phyloP scores from a whole-genome alignment of 2,888 invertebrate species.

The Dendrolimus pini region DNA sequence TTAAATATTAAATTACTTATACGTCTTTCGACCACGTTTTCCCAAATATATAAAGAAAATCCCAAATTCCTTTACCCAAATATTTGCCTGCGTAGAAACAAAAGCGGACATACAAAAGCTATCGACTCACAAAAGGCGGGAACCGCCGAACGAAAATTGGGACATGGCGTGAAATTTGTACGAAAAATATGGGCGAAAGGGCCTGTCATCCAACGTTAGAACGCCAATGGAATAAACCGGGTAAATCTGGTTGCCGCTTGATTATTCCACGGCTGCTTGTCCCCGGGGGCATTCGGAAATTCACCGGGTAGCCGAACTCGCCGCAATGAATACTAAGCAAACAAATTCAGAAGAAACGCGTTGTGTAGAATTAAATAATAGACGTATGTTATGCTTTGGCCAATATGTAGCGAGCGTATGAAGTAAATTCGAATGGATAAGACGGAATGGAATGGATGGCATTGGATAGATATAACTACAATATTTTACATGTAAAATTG shows the following conservation, averaged over 20 bases:
- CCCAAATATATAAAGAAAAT: too few relatives aligned
- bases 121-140: neutral
- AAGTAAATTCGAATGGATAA: too few relatives aligned
- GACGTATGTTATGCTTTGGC: neutral
- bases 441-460: too few relatives aligned
- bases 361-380: neutral
- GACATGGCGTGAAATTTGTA: neutral
- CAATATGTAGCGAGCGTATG: neutral
- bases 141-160: neutral
- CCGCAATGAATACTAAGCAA: slow-evolving; percentile 25
- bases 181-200: neutral
- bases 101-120: neutral
- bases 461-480: too few relatives aligned
- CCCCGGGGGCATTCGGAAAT: slow-evolving; percentile 18
- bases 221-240: neutral
- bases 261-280: neutral
- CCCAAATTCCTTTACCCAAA: too few relatives aligned
- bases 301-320: slow-evolving; percentile 20
- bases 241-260: neutral
- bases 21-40: too few relatives aligned
- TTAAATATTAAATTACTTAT: too few relatives aligned
- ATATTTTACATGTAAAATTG: too few relatives aligned
- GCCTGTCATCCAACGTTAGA: neutral
- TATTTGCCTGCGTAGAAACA: neutral
- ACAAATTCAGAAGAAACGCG: slow-evolving; percentile 15